phyloP scores from a whole-genome alignment of 2,888 invertebrate genomes.

The Cantharis lateralis region DNA sequence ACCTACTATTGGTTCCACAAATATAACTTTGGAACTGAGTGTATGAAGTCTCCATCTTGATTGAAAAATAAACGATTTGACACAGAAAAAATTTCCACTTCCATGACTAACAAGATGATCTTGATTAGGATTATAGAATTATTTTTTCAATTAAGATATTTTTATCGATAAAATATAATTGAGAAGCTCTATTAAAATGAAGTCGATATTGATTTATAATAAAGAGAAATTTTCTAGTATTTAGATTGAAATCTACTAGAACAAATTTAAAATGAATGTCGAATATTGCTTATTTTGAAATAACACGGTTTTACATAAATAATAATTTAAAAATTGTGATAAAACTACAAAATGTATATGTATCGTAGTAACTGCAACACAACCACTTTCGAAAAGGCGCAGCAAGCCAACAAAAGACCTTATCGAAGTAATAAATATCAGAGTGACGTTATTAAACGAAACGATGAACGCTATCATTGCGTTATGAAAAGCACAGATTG shows the following conservation, averaged over 20 bases:
- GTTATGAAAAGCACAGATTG: constrained; percentile 33
- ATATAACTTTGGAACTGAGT: constrained; percentile 36
- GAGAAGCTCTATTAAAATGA: neutral
- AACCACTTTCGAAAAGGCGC: constrained; percentile 21
- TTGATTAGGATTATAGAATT: neutral
- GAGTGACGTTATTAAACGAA: constrained; percentile 36
- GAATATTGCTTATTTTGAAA: neutral
- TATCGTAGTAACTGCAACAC: constrained; percentile 14
- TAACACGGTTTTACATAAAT: neutral
- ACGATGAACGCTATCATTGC: constrained; percentile 32
- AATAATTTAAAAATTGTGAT: constrained; percentile 2
- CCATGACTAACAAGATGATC: neutral
- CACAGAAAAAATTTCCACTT: neutral
- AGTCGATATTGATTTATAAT: neutral
- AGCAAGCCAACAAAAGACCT: constrained; percentile 32
- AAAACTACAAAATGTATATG: constrained; percentile 4
- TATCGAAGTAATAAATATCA: constrained; percentile 38
- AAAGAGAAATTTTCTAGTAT: neutral
- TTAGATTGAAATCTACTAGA: neutral
- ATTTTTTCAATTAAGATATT: neutral
- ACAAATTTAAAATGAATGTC: neutral
- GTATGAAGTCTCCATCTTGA: constrained; percentile 36
- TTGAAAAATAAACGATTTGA: constrained; percentile 40
- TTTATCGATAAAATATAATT: neutral
- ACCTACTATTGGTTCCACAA: constrained; percentile 44